Base-by-base conservation (phyloP, 2,797 vertebrate genomes). In the Thalassophryne amazonica region DNA sequence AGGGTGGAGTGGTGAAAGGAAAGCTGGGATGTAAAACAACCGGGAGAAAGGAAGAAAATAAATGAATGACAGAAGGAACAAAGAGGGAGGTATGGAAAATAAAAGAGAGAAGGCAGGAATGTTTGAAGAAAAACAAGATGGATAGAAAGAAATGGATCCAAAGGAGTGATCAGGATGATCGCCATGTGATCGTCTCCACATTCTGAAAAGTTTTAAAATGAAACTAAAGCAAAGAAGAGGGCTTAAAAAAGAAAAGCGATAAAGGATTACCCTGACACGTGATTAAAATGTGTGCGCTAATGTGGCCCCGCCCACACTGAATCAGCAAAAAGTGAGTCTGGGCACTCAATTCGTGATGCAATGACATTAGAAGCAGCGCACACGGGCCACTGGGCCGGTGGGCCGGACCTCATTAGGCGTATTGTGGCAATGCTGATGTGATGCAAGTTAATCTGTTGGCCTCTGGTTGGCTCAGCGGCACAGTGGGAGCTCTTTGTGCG, bases 371-470 rank as follows among this genome's bases (percentile, higher is more conserved):
- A 77, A 57, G 70, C 36, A 43, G 70, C 73, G 40, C 38, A 63
- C 49, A 42, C 43, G 63, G 35, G 35, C 46, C 38, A 37, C 35
- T 34, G 64, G 30, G 52, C 50, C 60, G 36, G 67, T 56, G 85
- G 81, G 84, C 79, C 81, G 73, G 80, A 70, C 78, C 86, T 91
- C 88, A 90, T 91, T 91, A 88, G 81, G 75, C 70, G 83, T 80
- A 86, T 89, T 89, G 84, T 87, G 68, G 66, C 76, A 83, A 90
- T 87, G 87, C 90, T 91, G 89, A 91, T 90, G 88, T 91, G 88
- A 92, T 91, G 86, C 89, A 89, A 90, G 86, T 88, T 79, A 90
- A 91, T 90, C 88, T 89, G 80, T 86, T 87, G 86, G 85, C 87
- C 88, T 85, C 78, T 88, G 78, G 73, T 88, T 86, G 83, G 84